phyloP scores from a whole-genome alignment of 2,113 vertebrate species.

The Oriolus oriolus region DNA sequence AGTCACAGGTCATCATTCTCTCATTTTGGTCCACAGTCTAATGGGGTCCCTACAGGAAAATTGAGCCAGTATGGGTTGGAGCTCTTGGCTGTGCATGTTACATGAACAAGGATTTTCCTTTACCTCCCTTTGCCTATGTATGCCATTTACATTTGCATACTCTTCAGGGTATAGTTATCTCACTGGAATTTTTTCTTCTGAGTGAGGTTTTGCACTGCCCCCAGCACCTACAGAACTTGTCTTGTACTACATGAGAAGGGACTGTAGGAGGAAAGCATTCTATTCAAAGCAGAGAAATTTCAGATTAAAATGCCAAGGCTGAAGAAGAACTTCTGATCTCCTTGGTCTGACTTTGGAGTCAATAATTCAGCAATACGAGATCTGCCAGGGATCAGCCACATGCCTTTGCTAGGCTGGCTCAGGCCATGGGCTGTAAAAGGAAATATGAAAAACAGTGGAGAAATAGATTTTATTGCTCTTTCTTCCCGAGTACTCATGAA shows the following conservation, averaged over 20 bases:
- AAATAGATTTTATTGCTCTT: neutral
- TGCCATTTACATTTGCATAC: neutral
- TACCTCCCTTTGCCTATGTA: neutral
- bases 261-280: neutral
- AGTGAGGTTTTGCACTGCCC: neutral
- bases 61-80: neutral
- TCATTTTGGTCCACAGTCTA: neutral
- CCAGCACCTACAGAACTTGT: neutral
- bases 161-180: neutral
- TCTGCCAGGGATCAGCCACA: neutral
- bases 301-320: neutral
- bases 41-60: neutral
- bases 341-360: neutral
- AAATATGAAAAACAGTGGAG: neutral
- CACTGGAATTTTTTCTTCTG: neutral
- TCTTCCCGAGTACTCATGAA: neutral
- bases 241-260: neutral
- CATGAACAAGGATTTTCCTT: neutral
- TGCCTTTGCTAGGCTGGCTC: neutral
- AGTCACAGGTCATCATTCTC: neutral
- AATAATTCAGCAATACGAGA: neutral
- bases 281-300: neutral
- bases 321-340: neutral
- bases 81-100: neutral
- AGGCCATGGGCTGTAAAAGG: neutral